Evolutionary conservation across 2,888 invertebrate genomes (phyloP).

Genomic region (Lamellibrachia satsuma): DNA sequence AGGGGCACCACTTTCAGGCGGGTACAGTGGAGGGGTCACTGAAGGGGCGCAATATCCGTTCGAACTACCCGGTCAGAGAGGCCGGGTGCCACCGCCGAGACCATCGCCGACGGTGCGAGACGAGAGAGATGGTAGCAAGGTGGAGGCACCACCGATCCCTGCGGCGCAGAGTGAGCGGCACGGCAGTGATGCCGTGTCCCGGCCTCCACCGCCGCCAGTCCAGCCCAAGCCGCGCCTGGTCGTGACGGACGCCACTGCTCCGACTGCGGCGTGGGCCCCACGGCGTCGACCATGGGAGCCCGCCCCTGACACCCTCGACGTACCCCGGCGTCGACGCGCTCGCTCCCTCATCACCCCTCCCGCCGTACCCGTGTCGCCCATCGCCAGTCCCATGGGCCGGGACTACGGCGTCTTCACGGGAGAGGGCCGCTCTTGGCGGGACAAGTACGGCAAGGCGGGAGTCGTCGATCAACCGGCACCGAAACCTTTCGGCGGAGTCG

Average conservation of each 20-base stretch:
- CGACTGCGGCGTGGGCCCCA: not conserved
- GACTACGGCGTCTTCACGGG: constrained; percentile 4
- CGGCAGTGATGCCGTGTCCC: not conserved
- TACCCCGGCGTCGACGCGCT: not conserved
- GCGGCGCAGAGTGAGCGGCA: no score
- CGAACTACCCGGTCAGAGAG: not conserved
- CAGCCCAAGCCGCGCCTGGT: constrained; percentile 10
- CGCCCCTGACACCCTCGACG: not conserved
- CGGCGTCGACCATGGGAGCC: not conserved
- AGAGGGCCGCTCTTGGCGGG: not conserved
- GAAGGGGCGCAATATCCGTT: not conserved
- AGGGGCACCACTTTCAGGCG: not conserved
- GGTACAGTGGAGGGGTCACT: not conserved
- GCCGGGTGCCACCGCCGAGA: not conserved
- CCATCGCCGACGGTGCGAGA: not conserved
- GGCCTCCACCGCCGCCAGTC: constrained; percentile 18
- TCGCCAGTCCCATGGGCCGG: not conserved
- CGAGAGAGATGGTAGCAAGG: not conserved
- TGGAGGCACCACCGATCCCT: not conserved
- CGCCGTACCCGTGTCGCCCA: not conserved
- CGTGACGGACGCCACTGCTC: not conserved
- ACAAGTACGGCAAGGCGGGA: not conserved
- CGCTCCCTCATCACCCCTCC: not conserved
- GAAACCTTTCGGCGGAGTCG: not conserved
- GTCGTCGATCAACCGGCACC: not conserved